Conservation (phyloP, 2,797 vertebrate genomes). For the Mormyrus hasselquistii region DNA sequence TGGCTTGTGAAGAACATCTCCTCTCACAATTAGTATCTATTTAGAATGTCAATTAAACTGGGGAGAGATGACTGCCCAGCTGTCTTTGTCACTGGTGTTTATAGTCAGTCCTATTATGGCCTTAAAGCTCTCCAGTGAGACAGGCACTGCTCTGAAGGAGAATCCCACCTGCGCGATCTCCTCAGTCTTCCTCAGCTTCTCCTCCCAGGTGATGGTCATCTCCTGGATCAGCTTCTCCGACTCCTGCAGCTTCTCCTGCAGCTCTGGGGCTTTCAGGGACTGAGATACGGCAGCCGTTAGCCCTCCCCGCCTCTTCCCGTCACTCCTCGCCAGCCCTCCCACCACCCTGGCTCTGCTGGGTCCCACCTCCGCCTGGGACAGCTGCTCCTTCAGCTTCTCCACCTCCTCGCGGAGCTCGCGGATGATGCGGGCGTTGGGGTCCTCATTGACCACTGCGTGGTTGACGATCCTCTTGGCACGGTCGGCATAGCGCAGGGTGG, state of each 20-base stretch:
- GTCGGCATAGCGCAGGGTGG: constrained; percentile 90
- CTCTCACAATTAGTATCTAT: background rate
- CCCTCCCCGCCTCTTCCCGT: background rate
- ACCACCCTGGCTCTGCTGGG: background rate
- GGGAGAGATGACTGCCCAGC: background rate
- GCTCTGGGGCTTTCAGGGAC: constrained; percentile 94
- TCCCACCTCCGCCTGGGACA: constrained; percentile 90
- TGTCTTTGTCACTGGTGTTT: background rate
- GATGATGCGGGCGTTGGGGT: constrained; percentile 95
- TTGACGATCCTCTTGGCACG: constrained; percentile 95
- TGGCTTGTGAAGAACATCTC: background rate
- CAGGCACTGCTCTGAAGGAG: background rate
- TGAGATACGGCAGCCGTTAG: constrained; percentile 39
- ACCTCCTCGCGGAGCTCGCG: constrained; percentile 91
- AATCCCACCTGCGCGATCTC: constrained; percentile 85
- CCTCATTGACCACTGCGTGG: constrained; percentile 92
- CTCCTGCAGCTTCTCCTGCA: constrained; percentile 94
- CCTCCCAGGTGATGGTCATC: constrained; percentile 94
- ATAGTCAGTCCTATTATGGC: background rate
- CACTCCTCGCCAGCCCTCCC: background rate
- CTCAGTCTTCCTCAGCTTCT: constrained; percentile 95
- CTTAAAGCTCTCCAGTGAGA: background rate
- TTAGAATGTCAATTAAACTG: background rate
- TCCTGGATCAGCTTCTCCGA: constrained; percentile 96
- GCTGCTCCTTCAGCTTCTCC: constrained; percentile 88